phyloP scores from a whole-genome alignment of 2,888 invertebrate genomes.

The Physocephala rufipes region DNA sequence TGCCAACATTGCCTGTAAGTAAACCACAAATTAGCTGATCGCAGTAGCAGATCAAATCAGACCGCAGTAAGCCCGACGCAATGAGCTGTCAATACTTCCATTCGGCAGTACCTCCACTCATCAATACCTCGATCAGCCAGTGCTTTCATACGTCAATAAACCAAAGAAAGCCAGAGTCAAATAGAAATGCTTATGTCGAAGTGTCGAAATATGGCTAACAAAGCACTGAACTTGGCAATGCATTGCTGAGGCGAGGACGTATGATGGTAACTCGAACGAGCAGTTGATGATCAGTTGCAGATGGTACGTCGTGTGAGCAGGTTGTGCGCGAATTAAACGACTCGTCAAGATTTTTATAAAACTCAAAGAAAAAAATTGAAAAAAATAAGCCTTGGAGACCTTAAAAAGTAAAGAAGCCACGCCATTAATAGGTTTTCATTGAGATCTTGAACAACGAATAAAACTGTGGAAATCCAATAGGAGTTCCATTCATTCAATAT shows the following conservation, averaged over 20 bases:
- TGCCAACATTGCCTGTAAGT: conserved; percentile 28
- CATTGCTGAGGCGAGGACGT: conserved; percentile 46
- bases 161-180: conserved; percentile 8
- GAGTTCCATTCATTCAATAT: background rate
- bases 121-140: too few relatives aligned
- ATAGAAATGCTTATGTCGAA: background rate
- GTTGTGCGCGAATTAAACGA: conserved; percentile 56
- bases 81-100: too few relatives aligned
- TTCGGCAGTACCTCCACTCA: too few relatives aligned
- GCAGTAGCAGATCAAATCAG: too few relatives aligned
- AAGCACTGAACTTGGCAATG: conserved; percentile 20
- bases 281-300: conserved; percentile 61
- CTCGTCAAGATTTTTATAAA: conserved; percentile 47
- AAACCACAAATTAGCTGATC: conserved; percentile 33
- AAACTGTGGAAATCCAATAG: background rate
- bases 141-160: too few relatives aligned
- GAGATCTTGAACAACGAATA: conserved; percentile 5
- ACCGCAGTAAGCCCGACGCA: background rate
- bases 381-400: conserved; percentile 30
- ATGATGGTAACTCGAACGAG: conserved; percentile 60
- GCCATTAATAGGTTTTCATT: background rate
- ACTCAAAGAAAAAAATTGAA: conserved; percentile 33
- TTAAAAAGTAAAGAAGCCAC: background rate
- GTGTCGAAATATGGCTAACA: conserved; percentile 27
- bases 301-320: conserved; percentile 60